Evolutionary conservation across 2,888 invertebrate genomes (phyloP).

Genomic region (Leptopilina syphax): DNA sequence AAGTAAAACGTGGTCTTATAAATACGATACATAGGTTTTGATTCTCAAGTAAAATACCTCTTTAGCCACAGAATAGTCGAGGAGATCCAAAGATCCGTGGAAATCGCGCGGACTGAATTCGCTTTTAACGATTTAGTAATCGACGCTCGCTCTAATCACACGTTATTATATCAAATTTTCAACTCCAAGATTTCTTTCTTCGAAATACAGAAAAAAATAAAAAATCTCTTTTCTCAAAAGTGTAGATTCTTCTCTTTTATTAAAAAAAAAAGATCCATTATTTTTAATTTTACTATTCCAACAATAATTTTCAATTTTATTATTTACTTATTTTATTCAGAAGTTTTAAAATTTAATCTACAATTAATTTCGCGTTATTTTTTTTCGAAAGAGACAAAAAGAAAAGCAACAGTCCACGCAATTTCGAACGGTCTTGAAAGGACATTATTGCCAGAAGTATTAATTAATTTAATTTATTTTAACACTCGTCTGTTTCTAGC

Average conservation of each 20-base stretch:
- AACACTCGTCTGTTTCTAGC: conserved; percentile 51
- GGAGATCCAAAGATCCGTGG: conserved; percentile 40
- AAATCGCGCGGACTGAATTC: conserved; percentile 37
- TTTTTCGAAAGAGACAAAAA: too few species aligned
- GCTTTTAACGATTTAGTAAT: conserved; percentile 34
- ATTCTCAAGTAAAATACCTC: conserved; percentile 36
- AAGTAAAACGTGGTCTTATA: conserved; percentile 20
- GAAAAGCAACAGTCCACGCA: conserved; percentile 31
- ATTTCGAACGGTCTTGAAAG: conserved; percentile 64
- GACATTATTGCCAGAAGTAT: conserved; percentile 73
- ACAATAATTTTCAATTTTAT: too few species aligned
- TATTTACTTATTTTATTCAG: too few species aligned
- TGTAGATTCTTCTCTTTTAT: too few species aligned
- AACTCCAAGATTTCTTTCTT: not conserved
- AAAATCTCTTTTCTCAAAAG: too few species aligned
- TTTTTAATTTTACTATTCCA: too few species aligned
- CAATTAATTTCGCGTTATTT: too few species aligned
- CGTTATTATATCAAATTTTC: not conserved
- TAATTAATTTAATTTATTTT: conserved; percentile 68
- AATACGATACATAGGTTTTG: conserved; percentile 1
- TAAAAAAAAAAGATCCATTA: too few species aligned
- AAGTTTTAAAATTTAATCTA: too few species aligned
- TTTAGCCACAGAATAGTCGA: conserved; percentile 34
- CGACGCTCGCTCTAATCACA: not conserved
- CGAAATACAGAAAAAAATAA: not conserved